A percentile compares a stretch with the other conserved stretches of the same genome.
phyloP scores from a whole-genome alignment of 2,113 vertebrate species.

The Marcusenius ussheri region DNA sequence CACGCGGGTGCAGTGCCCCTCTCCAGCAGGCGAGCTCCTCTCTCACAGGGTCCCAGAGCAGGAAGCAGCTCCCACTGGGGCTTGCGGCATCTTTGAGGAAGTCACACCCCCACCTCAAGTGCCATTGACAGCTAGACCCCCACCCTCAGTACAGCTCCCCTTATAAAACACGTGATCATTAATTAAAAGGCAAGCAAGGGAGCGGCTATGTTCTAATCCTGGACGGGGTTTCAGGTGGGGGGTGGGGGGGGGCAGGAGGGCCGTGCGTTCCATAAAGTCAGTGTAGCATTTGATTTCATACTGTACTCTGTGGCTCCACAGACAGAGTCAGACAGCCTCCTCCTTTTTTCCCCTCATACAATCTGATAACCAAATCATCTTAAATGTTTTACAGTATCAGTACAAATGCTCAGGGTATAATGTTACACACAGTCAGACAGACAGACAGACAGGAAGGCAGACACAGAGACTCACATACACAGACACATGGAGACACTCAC shows the following conservation, averaged over 20 bases:
- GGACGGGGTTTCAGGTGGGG: background rate
- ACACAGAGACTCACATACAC: no score
- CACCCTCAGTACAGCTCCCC: background rate
- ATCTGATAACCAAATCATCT: no score
- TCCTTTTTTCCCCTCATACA: no score
- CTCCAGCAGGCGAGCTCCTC: background rate
- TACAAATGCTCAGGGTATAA: background rate
- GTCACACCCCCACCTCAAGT: background rate
- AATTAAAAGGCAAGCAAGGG: background rate
- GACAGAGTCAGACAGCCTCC: no score
- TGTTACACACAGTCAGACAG: background rate
- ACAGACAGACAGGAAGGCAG: no score
- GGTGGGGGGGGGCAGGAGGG: background rate
- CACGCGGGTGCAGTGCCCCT: background rate
- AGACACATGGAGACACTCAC: no score
- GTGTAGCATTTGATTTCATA: background rate
- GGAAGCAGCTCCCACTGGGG: background rate
- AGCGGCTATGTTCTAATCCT: background rate
- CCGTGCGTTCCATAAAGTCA: background rate
- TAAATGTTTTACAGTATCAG: no score
- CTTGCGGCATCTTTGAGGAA: background rate
- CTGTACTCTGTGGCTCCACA: background rate
- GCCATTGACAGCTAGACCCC: background rate
- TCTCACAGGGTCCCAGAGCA: conserved; percentile 1
- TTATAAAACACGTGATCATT: background rate